These are phyloP conservation scores for Zaprionus nigranus DNA, from an alignment of 1,140 invertebrate genomes.

Conservation along the genomic window DNA sequence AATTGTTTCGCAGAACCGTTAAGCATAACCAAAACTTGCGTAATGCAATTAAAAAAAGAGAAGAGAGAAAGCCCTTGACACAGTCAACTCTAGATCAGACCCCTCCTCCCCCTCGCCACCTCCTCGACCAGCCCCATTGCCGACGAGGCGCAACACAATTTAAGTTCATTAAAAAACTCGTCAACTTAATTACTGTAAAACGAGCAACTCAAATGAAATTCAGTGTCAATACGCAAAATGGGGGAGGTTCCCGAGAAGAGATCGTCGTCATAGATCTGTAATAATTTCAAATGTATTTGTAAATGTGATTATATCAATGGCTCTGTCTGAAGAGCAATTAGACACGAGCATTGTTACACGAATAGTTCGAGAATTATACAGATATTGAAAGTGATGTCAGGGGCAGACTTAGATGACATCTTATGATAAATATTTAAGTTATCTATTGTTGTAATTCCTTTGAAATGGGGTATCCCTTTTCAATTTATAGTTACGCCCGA, in stretches of 20 bases:
- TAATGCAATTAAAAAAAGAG: conserved; percentile 68
- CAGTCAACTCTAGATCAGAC: conserved; percentile 54
- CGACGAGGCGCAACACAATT: conserved; percentile 65
- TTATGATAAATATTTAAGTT: not conserved
- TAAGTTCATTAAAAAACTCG: conserved; percentile 68
- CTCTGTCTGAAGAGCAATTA: not conserved
- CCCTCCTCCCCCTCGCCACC: not conserved
- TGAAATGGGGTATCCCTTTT: too few relatives aligned
- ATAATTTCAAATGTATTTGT: not conserved
- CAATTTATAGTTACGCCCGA: too few relatives aligned
- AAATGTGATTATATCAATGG: not conserved
- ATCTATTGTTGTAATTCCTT: not conserved
- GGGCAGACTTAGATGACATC: not conserved
- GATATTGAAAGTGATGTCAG: not conserved
- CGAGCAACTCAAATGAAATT: conserved; percentile 53
- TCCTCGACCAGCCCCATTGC: conserved; percentile 46
- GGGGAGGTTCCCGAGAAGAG: not conserved
- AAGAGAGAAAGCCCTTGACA: conserved; percentile 66
- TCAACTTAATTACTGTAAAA: conserved; percentile 65
- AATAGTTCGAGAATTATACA: not conserved
- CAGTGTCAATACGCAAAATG: conserved; percentile 60
- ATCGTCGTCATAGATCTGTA: not conserved
- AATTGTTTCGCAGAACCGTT: conserved; percentile 58
- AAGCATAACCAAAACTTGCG: conserved; percentile 54
- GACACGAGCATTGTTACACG: not conserved